Base-by-base conservation (phyloP, 2,888 invertebrate species). In the Megamerina dolium region DNA sequence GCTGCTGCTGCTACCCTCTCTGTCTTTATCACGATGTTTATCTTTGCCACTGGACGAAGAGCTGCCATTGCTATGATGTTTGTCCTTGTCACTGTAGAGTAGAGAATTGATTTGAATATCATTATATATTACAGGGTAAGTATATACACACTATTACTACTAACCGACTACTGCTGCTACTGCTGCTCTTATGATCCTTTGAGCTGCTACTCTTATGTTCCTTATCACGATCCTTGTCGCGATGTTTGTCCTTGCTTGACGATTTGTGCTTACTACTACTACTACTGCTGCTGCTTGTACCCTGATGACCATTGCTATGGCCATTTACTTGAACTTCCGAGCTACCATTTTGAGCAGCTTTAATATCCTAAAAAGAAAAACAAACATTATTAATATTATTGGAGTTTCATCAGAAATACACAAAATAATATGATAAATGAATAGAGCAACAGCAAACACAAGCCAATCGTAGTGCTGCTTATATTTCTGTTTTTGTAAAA, bases 241-340 rank as follows among this genome's bases (percentile, higher is more conserved):
- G 73, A 54, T 74, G 71, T 50, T 74, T 75, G 56, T 75, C 73
- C 58, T 72, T 74, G 63, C 79, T 80, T 8, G 81, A 80, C 21
- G 81, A 82, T 67, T 82, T 81, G 67, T 81, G 80, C 60, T 79
- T 80, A 52, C 72, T 79, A 21, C 43, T 41, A 27, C 42, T 36
- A 74, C 23, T 74, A 20, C 53, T 42, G 18, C 49, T 43, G 12
- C 43, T 41, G 37, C 51, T 48, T 73, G 35, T 75, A 72, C 60
- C 72, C 72, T 66, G 59, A 68, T 83, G 87, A 41, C 88, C 89
- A 74, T 88, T 86, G 61, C 83, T 85, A 63, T 87, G 74, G 46
- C 88, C 88, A 75, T 88, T 88, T 74, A 85, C 75, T 74, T 64
- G 59, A 48, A 57, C 56, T 47, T 57, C 60, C 37, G 54, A 53